Evolutionary conservation across 2,888 invertebrate species (phyloP).

Genomic region (Desoria tigrina): DNA sequence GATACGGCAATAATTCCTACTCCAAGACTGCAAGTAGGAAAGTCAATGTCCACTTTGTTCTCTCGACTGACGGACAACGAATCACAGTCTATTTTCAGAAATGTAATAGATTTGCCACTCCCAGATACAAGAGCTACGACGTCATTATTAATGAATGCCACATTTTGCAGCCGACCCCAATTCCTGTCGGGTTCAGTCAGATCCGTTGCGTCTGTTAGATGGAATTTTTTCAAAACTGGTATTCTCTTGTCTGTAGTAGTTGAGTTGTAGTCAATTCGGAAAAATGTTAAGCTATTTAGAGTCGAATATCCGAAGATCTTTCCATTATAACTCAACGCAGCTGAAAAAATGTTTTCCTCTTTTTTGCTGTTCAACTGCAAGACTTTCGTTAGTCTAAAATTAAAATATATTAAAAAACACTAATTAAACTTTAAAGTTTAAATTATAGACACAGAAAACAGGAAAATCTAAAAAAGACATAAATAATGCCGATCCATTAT

Average conservation of each 20-base stretch:
- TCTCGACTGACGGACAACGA: not conserved
- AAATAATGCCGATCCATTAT: not conserved
- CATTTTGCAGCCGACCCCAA: not conserved
- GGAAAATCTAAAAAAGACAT: no score
- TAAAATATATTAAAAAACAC: not conserved
- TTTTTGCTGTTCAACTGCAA: constrained; percentile 42
- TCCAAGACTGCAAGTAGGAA: constrained; percentile 10
- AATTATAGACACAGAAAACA: constrained; percentile 8
- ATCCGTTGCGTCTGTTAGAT: not conserved
- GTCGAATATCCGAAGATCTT: constrained; percentile 39
- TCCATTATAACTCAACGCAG: constrained; percentile 39
- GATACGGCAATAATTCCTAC: constrained; percentile 9
- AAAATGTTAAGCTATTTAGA: constrained; percentile 27
- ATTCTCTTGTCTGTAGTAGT: not conserved
- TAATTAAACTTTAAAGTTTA: constrained; percentile 5
- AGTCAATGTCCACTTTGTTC: not conserved
- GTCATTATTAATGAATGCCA: not conserved
- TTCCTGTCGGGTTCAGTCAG: not conserved
- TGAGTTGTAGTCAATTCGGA: not conserved
- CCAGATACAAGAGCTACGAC: not conserved
- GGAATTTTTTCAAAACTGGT: not conserved
- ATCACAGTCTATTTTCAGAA: not conserved
- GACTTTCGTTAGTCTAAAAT: constrained; percentile 42
- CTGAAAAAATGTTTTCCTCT: constrained; percentile 35
- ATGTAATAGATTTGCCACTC: not conserved